phyloP scores from a whole-genome alignment of 2,888 invertebrate genomes.

The Atherix ibis region DNA sequence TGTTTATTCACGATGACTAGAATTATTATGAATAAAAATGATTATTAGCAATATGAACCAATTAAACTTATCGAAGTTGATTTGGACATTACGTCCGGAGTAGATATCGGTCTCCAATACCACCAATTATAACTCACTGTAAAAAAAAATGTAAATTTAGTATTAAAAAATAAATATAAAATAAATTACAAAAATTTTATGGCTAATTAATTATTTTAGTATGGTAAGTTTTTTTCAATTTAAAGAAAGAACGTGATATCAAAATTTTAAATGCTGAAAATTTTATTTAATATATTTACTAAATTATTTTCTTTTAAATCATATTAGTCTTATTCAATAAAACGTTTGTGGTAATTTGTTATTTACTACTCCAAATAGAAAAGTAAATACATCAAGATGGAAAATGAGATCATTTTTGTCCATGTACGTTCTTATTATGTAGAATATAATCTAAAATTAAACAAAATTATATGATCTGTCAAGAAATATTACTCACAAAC shows the following conservation, averaged over 20 bases:
- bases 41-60: constrained; percentile 46
- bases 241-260: background rate
- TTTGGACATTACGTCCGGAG: constrained; percentile 41
- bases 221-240: background rate
- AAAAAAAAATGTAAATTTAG: constrained; percentile 16
- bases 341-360: background rate
- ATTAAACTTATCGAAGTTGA: constrained; percentile 44
- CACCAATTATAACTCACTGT: constrained; percentile 63
- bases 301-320: no score
- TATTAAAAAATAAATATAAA: background rate
- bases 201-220: background rate
- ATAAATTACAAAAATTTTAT: constrained; percentile 1
- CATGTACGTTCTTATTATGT: no score
- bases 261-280: background rate
- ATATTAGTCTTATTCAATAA: no score
- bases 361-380: background rate
- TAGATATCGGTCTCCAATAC: constrained; percentile 56
- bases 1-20: constrained; percentile 7
- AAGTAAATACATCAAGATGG: background rate
- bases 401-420: no score
- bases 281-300: no score
- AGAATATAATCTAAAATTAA: no score
- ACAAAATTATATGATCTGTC: no score
- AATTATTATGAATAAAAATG: constrained; percentile 6
- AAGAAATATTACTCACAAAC: constrained; percentile 70